phyloP scores from a whole-genome alignment of 2,113 vertebrate species.

The Laterallus jamaicensis region DNA sequence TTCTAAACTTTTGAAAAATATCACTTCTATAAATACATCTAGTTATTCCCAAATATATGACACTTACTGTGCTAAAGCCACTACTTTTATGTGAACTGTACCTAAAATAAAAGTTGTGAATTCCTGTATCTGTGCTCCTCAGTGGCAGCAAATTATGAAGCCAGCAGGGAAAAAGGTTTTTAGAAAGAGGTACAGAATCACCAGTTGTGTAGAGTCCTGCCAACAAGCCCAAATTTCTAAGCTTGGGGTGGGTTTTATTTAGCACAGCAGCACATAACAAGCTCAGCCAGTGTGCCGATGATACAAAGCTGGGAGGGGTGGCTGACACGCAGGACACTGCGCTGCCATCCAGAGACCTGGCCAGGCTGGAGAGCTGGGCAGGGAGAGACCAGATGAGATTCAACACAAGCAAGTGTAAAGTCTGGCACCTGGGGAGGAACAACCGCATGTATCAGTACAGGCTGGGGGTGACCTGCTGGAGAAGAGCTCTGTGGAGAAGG shows the following conservation, averaged over 20 bases:
- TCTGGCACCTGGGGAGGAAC: no score
- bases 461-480: no score
- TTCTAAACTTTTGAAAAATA: conserved; percentile 8
- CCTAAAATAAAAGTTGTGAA: neutral
- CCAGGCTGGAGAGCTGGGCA: no score
- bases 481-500: no score
- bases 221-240: neutral
- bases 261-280: neutral
- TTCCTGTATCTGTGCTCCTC: neutral
- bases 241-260: neutral
- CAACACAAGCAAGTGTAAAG: no score
- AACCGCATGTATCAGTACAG: no score
- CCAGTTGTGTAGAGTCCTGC: neutral
- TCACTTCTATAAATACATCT: neutral
- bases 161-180: neutral
- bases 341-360: no score
- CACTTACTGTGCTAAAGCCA: neutral
- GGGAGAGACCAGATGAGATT: no score
- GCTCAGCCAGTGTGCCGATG: no score
- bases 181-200: neutral
- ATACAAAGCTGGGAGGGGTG: no score
- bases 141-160: neutral
- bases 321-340: no score
- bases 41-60: neutral
- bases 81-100: neutral